Percentiles rank a stretch among this genome's conserved stretches.
Conservation (phyloP, 2,888 invertebrate species). For the Cremastinae sp. region DNA sequence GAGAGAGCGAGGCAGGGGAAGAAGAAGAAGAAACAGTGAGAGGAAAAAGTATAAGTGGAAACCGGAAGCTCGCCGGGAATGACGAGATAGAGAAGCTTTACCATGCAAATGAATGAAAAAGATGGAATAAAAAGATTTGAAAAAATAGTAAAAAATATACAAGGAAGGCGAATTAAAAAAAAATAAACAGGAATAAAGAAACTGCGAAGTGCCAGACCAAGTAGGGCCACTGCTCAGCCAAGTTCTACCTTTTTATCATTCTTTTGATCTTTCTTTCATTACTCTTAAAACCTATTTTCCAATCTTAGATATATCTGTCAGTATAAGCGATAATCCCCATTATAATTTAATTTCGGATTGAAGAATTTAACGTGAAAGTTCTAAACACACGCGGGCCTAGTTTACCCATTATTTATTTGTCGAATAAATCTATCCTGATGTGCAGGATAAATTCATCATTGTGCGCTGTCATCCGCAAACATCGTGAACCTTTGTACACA, state of each 20-base stretch:
- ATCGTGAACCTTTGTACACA: no score
- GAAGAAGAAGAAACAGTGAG: neutral
- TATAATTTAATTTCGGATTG: no score
- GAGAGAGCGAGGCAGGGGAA: constrained; percentile 7
- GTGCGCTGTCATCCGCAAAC: no score
- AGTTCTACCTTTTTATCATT: constrained; percentile 15
- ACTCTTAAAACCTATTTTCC: constrained; percentile 17
- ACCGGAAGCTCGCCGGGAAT: constrained; percentile 51
- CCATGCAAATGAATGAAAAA: constrained; percentile 57
- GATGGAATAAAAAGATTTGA: constrained; percentile 18
- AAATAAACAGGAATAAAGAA: constrained; percentile 6
- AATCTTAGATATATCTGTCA: no score
- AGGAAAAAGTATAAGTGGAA: constrained; percentile 21
- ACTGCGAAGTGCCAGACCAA: constrained; percentile 42
- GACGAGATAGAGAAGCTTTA: constrained; percentile 59
- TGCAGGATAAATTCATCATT: no score
- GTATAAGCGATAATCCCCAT: no score
- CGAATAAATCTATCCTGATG: no score
- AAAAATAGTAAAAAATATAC: constrained; percentile 21
- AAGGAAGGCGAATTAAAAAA: constrained; percentile 4
- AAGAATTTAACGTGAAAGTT: no score
- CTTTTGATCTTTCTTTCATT: constrained; percentile 34
- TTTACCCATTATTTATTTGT: constrained; percentile 12
- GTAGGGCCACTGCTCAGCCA: constrained; percentile 44
- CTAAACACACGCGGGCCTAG: neutral